Conservation (phyloP, 2,797 vertebrate species). For the Tokudaia tokunoshimensis region DNA sequence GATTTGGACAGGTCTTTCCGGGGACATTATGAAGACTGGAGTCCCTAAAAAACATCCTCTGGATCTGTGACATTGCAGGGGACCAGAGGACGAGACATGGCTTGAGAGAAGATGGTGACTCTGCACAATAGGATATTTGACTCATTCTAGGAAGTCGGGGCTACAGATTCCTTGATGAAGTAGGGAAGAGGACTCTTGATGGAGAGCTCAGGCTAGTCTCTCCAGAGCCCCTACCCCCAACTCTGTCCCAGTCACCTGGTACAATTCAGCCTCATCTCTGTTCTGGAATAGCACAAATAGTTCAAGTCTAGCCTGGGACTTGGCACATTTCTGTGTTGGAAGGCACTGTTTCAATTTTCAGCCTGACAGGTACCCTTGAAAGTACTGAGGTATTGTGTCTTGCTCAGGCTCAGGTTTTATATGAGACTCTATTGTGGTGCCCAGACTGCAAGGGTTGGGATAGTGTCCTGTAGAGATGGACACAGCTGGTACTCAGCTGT, state of each 20-base stretch:
- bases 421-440: not conserved
- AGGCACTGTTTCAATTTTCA: not conserved
- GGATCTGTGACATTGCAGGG: not conserved
- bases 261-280: not conserved
- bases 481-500: not conserved
- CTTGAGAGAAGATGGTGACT: not conserved
- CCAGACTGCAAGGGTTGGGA: accelerated
- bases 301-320: not conserved
- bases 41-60: not conserved
- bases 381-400: not conserved
- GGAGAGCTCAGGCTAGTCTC: not conserved
- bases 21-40: not conserved
- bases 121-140: not conserved
- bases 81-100: not conserved
- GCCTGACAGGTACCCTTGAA: not conserved
- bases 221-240: accelerated
- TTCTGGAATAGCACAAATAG: not conserved
- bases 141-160: not conserved
- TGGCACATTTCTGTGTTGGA: not conserved
- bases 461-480: not conserved
- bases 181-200: not conserved
- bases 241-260: no score
- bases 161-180: no score
- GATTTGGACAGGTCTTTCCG: not conserved
- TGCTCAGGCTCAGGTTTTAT: accelerated